These are phyloP conservation scores for Nasonia giraulti DNA, from an alignment of 1,140 invertebrate genomes.

Conservation along the genomic window DNA sequence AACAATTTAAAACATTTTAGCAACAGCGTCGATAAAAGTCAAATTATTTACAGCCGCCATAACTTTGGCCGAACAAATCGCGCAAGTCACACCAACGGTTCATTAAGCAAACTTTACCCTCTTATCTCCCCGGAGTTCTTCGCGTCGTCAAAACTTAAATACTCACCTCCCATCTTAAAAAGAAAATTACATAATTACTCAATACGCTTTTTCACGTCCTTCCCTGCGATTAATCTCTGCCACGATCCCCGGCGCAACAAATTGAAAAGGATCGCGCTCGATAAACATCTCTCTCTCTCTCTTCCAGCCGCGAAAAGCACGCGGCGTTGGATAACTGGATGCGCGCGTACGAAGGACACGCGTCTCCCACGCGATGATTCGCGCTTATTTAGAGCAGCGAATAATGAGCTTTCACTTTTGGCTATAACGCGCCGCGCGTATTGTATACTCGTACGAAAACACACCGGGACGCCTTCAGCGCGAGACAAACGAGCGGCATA, in stretches of 20 bases:
- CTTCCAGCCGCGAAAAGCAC: not conserved
- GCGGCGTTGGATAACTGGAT: not conserved
- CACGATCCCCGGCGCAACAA: not conserved
- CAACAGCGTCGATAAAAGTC: not conserved
- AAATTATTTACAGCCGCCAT: not conserved
- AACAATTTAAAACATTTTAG: no score
- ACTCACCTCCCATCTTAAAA: not conserved
- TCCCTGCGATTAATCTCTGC: not conserved
- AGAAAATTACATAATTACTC: not conserved
- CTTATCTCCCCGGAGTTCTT: not conserved
- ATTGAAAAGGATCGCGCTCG: not conserved
- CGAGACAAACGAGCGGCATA: not conserved
- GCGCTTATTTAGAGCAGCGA: constrained; percentile 28
- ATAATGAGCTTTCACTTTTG: constrained; percentile 45
- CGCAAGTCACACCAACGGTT: not conserved
- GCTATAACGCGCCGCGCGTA: not conserved
- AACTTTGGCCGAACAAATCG: not conserved
- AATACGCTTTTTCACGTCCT: not conserved
- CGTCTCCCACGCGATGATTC: constrained; percentile 30
- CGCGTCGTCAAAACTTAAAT: not conserved
- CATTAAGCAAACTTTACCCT: not conserved
- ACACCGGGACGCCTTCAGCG: not conserved
- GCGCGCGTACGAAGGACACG: constrained; percentile 4
- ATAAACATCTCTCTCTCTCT: no score
- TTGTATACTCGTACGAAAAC: not conserved